Base-by-base conservation (phyloP, 1,140 invertebrate species). In the Druon quercuslanigerum region DNA sequence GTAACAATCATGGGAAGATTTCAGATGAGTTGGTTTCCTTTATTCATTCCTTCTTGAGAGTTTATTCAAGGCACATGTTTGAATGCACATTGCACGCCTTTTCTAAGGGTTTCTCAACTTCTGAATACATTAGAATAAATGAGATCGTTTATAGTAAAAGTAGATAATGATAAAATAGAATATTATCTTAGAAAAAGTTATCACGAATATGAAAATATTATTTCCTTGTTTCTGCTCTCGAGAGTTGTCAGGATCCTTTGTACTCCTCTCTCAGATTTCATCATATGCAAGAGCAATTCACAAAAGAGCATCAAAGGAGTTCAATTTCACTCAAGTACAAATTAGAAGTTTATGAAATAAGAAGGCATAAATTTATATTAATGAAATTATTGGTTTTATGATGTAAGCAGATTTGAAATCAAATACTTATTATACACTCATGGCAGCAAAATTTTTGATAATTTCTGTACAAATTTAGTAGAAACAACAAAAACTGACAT, bases 41-140 rank as follows among this genome's bases (percentile, higher is more conserved):
- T 13, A 14, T 25, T 40, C 14, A 25, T 60, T 13, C 14, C 20
- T 60, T 3, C 14, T n/a, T 54, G 3, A 13, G 13, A 60, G 14
- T 60, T 13, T 60, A 40, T 60, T 60, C 20, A 40, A 60, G 25
- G 57, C 20, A 60, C 56, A 13, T 25, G 13, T 60, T 60, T 6
- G 25, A 33, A 60, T 60, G 57, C 13, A 60, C 19, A 25, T 60
- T 25, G 20, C 57, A 20, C 40, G 40, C 0, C 40, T 46, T 46
- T 6, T 14, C 20, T 33, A 13, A 60, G 25, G 3, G n/a, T 33
- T 66, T 51, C 77, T 74, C 46, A 73, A 66, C 56, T 25, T 50
- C 40, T 52, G 25, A 60, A 12, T 66, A 16, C 40, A 73, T 8
- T 71, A 46, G 51, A 72, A 77, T 51, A 56, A 77, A 51, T 72